Evolutionary conservation across 2,888 invertebrate species (phyloP).

Genomic region (Campoletis raptor): DNA sequence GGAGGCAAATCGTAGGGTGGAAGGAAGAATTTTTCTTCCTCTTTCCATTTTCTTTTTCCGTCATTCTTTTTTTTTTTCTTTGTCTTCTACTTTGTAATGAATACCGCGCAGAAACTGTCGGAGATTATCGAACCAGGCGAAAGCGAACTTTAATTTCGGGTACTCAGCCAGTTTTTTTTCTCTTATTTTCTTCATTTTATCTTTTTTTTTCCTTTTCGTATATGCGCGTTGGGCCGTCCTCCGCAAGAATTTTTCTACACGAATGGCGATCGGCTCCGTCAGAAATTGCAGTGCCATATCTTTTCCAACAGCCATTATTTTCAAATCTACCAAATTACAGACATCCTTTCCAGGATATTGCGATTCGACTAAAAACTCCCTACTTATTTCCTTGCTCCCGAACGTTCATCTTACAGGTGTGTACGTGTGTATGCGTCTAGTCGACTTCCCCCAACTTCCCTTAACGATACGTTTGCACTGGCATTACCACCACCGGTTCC

Average conservation of each 20-base stretch:
- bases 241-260: slow-evolving; percentile 44
- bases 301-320: slow-evolving; percentile 76
- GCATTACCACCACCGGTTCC: slow-evolving; percentile 52
- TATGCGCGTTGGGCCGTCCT: background rate
- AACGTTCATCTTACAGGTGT: background rate
- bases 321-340: slow-evolving; percentile 80
- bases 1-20: slow-evolving; percentile 37
- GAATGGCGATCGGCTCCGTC: slow-evolving; percentile 32
- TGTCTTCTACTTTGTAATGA: slow-evolving; percentile 57
- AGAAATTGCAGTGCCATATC: slow-evolving; percentile 73
- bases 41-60: slow-evolving; percentile 13
- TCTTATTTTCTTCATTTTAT: background rate
- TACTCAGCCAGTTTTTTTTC: slow-evolving; percentile 32
- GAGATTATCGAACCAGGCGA: slow-evolving; percentile 66
- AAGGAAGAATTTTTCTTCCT: slow-evolving; percentile 58
- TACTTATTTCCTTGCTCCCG: slow-evolving; percentile 19
- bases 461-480: slow-evolving; percentile 68
- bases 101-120: slow-evolving; percentile 65
- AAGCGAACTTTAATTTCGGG: slow-evolving; percentile 71
- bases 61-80: slow-evolving; percentile 13
- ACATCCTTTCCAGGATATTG: slow-evolving; percentile 77
- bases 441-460: slow-evolving; percentile 56
- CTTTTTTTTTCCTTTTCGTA: background rate
- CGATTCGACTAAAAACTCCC: slow-evolving; percentile 69
- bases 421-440: slow-evolving; percentile 48